Evolutionary conservation across 2,888 invertebrate genomes (phyloP).

Genomic region (Seira sanloemensis): DNA sequence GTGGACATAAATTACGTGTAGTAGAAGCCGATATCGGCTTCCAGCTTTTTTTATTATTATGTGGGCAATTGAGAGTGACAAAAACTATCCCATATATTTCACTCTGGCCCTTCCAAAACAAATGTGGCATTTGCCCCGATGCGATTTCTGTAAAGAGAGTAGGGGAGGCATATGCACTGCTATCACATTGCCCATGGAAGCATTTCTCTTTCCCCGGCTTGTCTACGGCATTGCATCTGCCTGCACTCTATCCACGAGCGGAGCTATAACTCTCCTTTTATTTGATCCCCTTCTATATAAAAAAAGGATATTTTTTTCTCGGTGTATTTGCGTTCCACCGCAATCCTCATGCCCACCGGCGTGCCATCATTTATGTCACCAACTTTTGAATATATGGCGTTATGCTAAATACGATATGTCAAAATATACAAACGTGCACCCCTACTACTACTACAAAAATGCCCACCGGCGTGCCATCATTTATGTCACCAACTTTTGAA

Average conservation of each 20-base stretch:
- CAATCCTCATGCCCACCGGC: neutral
- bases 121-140: neutral
- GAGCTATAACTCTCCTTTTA: constrained; percentile 1
- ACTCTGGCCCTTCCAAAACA: constrained; percentile 1
- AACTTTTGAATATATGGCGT: too few relatives aligned
- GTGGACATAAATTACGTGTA: constrained; percentile 44
- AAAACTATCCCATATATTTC: constrained; percentile 36
- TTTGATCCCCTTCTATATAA: neutral
- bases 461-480: too few relatives aligned
- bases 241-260: constrained; percentile 9
- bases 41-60: constrained; percentile 26
- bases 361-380: too few relatives aligned
- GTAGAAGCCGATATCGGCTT: constrained; percentile 37
- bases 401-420: too few relatives aligned
- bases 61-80: constrained; percentile 47
- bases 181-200: constrained; percentile 49
- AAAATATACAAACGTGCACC: too few relatives aligned
- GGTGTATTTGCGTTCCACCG: neutral
- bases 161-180: neutral
- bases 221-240: neutral
- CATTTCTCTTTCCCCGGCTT: constrained; percentile 15
- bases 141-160: neutral
- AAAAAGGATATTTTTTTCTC: too few relatives aligned
- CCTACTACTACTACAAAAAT: too few relatives aligned
- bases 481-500: too few relatives aligned